A percentile compares a stretch with the other conserved stretches of the same genome.
These are phyloP conservation scores for Sminthurides bifidus DNA, from an alignment of 1,140 invertebrate genomes.

Conservation along the genomic window DNA sequence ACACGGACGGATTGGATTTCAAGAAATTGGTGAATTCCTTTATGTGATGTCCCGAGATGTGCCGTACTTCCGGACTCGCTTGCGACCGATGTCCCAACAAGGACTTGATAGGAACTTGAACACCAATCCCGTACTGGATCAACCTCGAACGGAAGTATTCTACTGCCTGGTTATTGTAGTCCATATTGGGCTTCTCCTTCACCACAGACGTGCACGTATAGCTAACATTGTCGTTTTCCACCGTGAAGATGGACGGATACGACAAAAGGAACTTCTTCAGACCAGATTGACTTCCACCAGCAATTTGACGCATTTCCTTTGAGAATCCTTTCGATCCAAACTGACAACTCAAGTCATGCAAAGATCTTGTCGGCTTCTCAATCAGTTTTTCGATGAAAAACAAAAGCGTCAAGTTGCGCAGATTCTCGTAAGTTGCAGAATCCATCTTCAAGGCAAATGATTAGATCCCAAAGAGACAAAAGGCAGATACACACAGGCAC, in stretches of 20 bases:
- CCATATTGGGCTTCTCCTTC: conserved; percentile 5
- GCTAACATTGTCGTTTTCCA: conserved; percentile 82
- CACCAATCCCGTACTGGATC: conserved; percentile 73
- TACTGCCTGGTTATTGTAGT: conserved; percentile 48
- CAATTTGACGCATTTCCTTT: conserved; percentile 89
- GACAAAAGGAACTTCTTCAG: conserved; percentile 80
- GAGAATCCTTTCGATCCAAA: conserved; percentile 92
- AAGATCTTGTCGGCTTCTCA: conserved; percentile 70
- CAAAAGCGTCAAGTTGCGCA: conserved; percentile 82
- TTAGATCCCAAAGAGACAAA: no score
- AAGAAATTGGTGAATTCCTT: conserved; percentile 89
- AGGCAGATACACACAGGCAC: no score
- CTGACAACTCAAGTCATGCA: conserved; percentile 92
- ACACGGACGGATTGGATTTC: conserved; percentile 67
- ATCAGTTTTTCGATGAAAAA: conserved; percentile 84
- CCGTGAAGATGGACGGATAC: conserved; percentile 80
- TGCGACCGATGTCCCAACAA: conserved; percentile 37
- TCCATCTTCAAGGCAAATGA: no score
- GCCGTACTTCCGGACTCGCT: conserved; percentile 85
- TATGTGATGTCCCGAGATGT: conserved; percentile 84
- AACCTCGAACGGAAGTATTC: conserved; percentile 88
- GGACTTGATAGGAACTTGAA: conserved; percentile 75
- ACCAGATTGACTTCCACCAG: conserved; percentile 83
- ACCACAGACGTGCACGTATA: conserved; percentile 37
- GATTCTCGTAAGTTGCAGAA: conserved; percentile 82